Evolutionary conservation across 2,797 vertebrate species (phyloP), one percentile per base, ranked within the genome.

Genomic region (Chromis chromis): DNA sequence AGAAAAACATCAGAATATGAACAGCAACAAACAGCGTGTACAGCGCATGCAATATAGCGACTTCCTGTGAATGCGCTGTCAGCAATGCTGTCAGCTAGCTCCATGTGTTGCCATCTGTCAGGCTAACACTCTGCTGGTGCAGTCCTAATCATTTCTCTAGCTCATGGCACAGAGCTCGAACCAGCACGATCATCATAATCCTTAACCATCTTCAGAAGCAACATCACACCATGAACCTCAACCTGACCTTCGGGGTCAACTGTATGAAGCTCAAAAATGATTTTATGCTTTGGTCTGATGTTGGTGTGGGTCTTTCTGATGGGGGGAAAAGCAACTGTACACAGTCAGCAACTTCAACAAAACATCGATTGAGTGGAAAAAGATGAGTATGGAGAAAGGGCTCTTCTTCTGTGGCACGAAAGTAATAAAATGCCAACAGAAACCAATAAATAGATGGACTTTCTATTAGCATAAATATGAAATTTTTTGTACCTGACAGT

Each of bases 41-140:
- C 64, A 69, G 77, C 52, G 81, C 52, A 83, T 79, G 83, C 86
- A 83, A 74, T 86, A 87, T 79, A 78, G 84, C 80, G 82, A 86
- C 87, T 87, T 89, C 77, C 80, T 86, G 84, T 77, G 83, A 87
- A 82, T 83, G 83, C 84, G 75, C 78, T 86, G 89, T 92, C 91
- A 92, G 91, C 89, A 92, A 82, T 87, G 88, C 84, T 92, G 88
- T 90, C 90, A 91, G 86, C 85, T 70, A 75, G 65, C 90, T 85
- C 92, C 81, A 60, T 81, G 85, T 90, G 91, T 89, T 88, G 84
- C 91, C 91, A 93, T 91, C 90, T 91, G 91, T 93, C 92, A 92
- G 85, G 73, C 86, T 71, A 89, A 89, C 80, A 79, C 79, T 85
- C 82, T 82, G 89, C 83, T 81, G 78, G 84, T 87, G 87, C 82